Evolutionary conservation across 1,140 invertebrate species (phyloP).

Genomic region (Centruroides vittatus): DNA sequence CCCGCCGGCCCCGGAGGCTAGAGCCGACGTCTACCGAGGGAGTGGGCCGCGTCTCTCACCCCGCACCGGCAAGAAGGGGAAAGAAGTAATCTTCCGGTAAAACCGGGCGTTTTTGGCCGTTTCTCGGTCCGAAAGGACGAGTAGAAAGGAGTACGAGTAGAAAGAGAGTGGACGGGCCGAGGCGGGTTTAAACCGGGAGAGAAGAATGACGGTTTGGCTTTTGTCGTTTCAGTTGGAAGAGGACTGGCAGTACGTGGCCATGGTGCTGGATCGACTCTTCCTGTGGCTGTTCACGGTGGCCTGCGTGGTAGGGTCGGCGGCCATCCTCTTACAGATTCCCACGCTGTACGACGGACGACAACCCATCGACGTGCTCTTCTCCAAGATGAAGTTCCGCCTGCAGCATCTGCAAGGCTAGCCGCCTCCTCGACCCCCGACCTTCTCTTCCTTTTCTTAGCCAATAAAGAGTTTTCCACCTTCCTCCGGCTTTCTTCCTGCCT

Average conservation of each 20-base stretch:
- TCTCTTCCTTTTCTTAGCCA: not conserved
- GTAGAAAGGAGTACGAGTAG: no score
- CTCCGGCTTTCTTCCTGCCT: not conserved
- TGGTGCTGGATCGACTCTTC: constrained; percentile 47
- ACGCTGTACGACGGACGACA: constrained; percentile 79
- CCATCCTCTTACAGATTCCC: constrained; percentile 90
- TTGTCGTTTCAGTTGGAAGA: constrained; percentile 12
- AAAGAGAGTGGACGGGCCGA: no score
- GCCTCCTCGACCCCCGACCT: not conserved
- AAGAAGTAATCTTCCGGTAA: no score
- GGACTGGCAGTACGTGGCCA: constrained; percentile 21
- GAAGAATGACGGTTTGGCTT: no score
- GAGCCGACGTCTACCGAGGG: no score
- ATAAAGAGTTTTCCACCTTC: not conserved
- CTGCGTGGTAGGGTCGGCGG: constrained; percentile 76
- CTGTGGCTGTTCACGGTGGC: constrained; percentile 92
- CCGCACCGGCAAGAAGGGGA: no score
- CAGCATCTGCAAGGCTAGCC: constrained; percentile 4
- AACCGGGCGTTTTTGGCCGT: no score
- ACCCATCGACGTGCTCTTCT: constrained; percentile 70
- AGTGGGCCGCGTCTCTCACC: no score
- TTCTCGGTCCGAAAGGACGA: no score
- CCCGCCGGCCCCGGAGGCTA: no score
- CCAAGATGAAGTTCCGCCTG: constrained; percentile 46
- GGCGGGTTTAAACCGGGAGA: no score